Percentiles rank a stretch among this genome's conserved stretches.
Conservation (phyloP, 2,888 invertebrate genomes). For the Gibbula magus region DNA sequence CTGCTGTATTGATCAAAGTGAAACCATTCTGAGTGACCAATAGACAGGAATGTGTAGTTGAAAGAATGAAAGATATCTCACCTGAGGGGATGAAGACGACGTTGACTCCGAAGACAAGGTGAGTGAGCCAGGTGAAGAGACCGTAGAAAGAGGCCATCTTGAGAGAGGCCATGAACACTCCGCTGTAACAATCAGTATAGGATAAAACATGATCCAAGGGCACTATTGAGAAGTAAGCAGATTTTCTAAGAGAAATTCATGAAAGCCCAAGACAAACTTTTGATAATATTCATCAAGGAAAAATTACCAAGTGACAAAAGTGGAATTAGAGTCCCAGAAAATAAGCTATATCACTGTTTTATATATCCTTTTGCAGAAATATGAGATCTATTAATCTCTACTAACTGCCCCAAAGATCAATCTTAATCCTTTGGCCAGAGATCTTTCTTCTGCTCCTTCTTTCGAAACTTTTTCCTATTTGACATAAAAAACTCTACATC, state of each 20-base stretch:
- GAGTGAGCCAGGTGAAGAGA: slow-evolving; percentile 97
- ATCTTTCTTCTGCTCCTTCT: too few species aligned
- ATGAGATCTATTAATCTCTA: too few species aligned
- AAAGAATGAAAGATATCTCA: slow-evolving; percentile 70
- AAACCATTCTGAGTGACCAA: background rate
- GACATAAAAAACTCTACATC: too few species aligned
- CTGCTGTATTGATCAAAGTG: background rate
- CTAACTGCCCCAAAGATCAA: too few species aligned
- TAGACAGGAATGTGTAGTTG: background rate
- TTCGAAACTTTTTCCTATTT: too few species aligned
- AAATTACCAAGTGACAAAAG: background rate
- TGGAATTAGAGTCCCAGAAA: too few species aligned
- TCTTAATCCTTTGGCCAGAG: too few species aligned
- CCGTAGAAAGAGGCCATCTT: slow-evolving; percentile 98
- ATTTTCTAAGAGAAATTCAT: too few species aligned
- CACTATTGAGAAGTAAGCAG: background rate
- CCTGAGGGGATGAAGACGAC: slow-evolving; percentile 96
- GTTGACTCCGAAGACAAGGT: slow-evolving; percentile 93
- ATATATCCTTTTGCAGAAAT: too few species aligned
- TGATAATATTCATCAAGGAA: background rate
- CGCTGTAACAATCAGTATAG: slow-evolving; percentile 78
- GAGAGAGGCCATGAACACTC: slow-evolving; percentile 95
- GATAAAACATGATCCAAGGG: background rate
- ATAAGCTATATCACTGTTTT: too few species aligned
- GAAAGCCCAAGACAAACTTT: background rate